These are phyloP conservation scores for Limnephilus marmoratus DNA, from an alignment of 2,888 invertebrate genomes.

Conservation along the genomic window DNA sequence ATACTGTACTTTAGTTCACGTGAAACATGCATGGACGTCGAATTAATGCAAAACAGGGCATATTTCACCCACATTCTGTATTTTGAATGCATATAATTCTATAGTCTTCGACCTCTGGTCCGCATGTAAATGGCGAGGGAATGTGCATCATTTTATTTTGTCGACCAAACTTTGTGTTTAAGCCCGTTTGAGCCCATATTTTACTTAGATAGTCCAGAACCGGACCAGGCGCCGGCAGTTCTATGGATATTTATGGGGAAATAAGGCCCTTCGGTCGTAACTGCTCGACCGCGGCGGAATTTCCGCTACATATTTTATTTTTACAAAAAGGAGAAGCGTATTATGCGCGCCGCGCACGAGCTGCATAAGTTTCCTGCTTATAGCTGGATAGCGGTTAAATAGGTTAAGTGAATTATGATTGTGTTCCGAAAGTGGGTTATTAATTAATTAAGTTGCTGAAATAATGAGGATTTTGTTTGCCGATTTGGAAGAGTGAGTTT, in stretches of 20 bases:
- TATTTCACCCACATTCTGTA: neutral
- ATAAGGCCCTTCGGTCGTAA: constrained; percentile 33
- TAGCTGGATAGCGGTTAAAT: neutral
- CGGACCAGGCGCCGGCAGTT: constrained; percentile 30
- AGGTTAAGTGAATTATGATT: neutral
- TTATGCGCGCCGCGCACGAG: neutral
- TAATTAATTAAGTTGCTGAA: neutral
- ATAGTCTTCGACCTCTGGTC: neutral
- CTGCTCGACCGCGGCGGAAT: constrained; percentile 3
- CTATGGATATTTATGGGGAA: constrained; percentile 44
- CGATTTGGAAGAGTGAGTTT: neutral
- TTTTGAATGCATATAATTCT: neutral
- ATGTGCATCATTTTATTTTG: constrained; percentile 29
- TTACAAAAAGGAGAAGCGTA: neutral
- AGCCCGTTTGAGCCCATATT: constrained; percentile 2
- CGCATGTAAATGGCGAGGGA: constrained; percentile 9
- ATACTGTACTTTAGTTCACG: neutral
- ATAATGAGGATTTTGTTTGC: neutral
- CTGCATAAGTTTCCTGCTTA: neutral
- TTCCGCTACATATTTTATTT: neutral
- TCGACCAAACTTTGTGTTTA: neutral
- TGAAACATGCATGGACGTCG: neutral
- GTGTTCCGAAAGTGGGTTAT: neutral
- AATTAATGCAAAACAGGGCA: neutral
- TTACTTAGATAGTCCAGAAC: constrained; percentile 21